These are phyloP conservation scores for Drosophila tropicalis DNA, from an alignment of 1,140 invertebrate genomes.

Conservation along the genomic window DNA sequence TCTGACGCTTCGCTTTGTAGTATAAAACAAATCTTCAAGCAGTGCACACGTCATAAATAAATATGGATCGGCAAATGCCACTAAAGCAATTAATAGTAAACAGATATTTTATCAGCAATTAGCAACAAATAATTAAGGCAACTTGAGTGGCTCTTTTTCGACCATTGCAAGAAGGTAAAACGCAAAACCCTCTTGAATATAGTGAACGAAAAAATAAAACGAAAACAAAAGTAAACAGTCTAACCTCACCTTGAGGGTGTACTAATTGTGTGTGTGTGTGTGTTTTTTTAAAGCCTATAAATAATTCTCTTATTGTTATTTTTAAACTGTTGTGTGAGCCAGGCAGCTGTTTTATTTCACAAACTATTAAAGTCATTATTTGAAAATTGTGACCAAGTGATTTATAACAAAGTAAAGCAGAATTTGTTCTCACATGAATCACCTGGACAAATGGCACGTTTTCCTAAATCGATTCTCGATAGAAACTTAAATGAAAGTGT, in stretches of 20 bases:
- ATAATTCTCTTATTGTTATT: conserved; percentile 17
- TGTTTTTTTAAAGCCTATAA: conserved; percentile 26
- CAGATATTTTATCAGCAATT: conserved; percentile 51
- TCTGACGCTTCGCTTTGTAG: neutral
- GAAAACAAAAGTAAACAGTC: neutral
- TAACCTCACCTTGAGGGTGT: neutral
- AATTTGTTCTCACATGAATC: conserved; percentile 44
- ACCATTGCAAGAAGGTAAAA: neutral
- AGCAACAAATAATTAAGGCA: conserved; percentile 41
- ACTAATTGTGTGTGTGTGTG: neutral
- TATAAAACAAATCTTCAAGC: neutral
- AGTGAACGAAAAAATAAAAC: neutral
- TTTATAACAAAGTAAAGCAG: conserved; percentile 29
- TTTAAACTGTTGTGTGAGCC: too few relatives aligned
- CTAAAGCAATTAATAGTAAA: conserved; percentile 8
- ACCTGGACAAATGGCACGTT: conserved; percentile 10
- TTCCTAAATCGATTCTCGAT: neutral
- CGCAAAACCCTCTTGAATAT: neutral
- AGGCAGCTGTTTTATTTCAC: conserved; percentile 45
- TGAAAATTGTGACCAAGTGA: conserved; percentile 44
- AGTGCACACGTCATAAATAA: conserved; percentile 24
- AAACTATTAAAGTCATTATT: conserved; percentile 17
- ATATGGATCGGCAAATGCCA: conserved; percentile 4
- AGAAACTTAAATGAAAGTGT: neutral
- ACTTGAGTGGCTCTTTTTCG: conserved; percentile 3